These are phyloP conservation scores for Sebastes minor DNA, from an alignment of 2,797 vertebrate genomes.

Conservation along the genomic window DNA sequence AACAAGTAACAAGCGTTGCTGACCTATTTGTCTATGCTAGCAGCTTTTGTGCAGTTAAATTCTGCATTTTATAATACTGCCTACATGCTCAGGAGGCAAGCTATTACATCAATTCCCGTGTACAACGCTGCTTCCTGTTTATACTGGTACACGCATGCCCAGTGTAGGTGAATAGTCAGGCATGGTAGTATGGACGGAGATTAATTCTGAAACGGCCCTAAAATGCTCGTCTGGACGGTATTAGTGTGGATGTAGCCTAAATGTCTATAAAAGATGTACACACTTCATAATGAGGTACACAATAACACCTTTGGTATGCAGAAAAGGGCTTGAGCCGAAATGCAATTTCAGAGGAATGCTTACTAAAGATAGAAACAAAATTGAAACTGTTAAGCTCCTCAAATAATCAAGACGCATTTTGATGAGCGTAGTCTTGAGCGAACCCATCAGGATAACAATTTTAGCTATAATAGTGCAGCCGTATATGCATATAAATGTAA, in stretches of 20 bases:
- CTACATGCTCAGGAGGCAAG: no score
- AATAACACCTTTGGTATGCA: not conserved
- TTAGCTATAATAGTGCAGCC: not conserved
- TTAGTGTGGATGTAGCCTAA: accelerated
- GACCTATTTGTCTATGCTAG: no score
- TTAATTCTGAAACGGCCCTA: no score
- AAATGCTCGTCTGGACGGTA: no score
- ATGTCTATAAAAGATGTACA: not conserved
- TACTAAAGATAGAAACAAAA: not conserved
- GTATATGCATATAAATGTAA: not conserved
- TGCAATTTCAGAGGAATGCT: not conserved
- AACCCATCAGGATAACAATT: not conserved
- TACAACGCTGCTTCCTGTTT: no score
- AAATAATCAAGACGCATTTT: not conserved
- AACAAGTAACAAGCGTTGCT: accelerated
- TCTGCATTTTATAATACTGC: no score
- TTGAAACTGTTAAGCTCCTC: not conserved
- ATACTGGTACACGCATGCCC: accelerated
- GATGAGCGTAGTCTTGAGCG: not conserved
- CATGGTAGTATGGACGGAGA: no score
- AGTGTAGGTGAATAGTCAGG: no score
- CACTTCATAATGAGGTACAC: not conserved
- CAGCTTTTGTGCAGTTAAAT: no score
- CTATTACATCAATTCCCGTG: no score
- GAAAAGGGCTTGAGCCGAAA: not conserved